A percentile compares a stretch with the other conserved stretches of the same genome.
These are phyloP conservation scores for Callionymus lyra DNA, from an alignment of 2,113 vertebrate species.

Conservation along the genomic window DNA sequence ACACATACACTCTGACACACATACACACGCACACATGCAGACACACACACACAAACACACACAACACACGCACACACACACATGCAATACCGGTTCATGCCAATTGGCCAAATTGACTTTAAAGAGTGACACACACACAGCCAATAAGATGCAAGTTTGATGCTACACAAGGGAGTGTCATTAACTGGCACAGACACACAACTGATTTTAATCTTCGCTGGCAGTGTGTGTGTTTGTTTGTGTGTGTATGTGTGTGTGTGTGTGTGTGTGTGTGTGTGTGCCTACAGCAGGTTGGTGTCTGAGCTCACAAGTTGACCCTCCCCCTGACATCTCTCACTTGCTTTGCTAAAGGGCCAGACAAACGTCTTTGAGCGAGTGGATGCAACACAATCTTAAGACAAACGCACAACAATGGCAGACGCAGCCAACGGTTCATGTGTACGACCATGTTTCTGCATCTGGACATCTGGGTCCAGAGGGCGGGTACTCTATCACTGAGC, in stretches of 20 bases:
- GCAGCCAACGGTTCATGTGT: too few relatives aligned
- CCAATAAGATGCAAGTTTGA: constrained; percentile 34
- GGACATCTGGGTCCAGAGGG: too few relatives aligned
- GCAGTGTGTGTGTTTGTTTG: constrained; percentile 11
- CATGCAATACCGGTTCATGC: too few relatives aligned
- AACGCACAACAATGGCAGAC: too few relatives aligned
- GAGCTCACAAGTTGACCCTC: too few relatives aligned
- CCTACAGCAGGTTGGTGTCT: neutral
- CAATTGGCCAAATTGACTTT: too few relatives aligned
- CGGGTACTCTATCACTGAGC: too few relatives aligned
- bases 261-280: constrained; percentile 13
- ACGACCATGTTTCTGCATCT: too few relatives aligned
- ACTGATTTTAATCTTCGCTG: constrained; percentile 23
- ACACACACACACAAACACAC: neutral
- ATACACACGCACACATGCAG: neutral
- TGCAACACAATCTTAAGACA: too few relatives aligned
- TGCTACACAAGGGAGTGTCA: constrained; percentile 18
- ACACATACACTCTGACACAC: neutral
- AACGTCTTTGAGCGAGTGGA: too few relatives aligned
- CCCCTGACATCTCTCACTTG: too few relatives aligned
- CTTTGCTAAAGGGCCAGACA: too few relatives aligned
- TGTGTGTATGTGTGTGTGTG: constrained; percentile 6
- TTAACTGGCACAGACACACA: constrained; percentile 18
- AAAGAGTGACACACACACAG: neutral
- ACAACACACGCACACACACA: neutral